Conservation (phyloP, 2,797 vertebrate genomes). For the Ctenopoma multispine region DNA sequence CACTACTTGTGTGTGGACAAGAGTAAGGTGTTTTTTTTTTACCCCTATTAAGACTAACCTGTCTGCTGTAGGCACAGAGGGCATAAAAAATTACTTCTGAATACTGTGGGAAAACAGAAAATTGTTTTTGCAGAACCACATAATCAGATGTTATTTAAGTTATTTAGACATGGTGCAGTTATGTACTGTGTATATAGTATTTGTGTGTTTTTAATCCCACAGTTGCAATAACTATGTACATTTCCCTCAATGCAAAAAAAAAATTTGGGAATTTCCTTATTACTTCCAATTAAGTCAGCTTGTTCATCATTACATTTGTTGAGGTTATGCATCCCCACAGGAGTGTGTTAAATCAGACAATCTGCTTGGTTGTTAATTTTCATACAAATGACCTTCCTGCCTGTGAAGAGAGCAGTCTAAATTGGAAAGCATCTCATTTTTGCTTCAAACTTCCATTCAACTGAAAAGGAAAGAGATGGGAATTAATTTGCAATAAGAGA, state of each 20-base stretch:
- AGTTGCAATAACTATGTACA: constrained; percentile 15
- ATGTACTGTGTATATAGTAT: constrained; percentile 44
- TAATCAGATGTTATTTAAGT: constrained; percentile 54
- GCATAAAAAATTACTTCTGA: constrained; percentile 21
- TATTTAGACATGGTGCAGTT: constrained; percentile 44
- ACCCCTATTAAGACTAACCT: constrained; percentile 39
- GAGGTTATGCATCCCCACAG: constrained; percentile 30
- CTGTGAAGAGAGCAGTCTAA: constrained; percentile 45
- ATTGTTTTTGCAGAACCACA: constrained; percentile 34
- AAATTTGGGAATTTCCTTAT: constrained; percentile 47
- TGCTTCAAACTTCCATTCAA: constrained; percentile 59
- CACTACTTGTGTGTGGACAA: constrained; percentile 1
- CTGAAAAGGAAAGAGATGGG: constrained; percentile 49
- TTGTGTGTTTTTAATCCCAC: constrained; percentile 27
- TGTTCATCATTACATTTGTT: constrained; percentile 41
- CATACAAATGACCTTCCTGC: constrained; percentile 53
- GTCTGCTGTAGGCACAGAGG: constrained; percentile 48
- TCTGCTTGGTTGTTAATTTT: constrained; percentile 61
- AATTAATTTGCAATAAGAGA: constrained; percentile 72
- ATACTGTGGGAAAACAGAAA: constrained; percentile 41
- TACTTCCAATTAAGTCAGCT: constrained; percentile 60
- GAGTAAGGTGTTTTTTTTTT: constrained; percentile 34
- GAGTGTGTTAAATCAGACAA: constrained; percentile 50
- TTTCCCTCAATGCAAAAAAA: constrained; percentile 30
- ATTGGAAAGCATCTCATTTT: constrained; percentile 67